Percentiles rank a stretch among this genome's conserved stretches.
These are phyloP conservation scores for Nematopogon swammerdamellus DNA, from an alignment of 2,888 invertebrate species.

Conservation along the genomic window DNA sequence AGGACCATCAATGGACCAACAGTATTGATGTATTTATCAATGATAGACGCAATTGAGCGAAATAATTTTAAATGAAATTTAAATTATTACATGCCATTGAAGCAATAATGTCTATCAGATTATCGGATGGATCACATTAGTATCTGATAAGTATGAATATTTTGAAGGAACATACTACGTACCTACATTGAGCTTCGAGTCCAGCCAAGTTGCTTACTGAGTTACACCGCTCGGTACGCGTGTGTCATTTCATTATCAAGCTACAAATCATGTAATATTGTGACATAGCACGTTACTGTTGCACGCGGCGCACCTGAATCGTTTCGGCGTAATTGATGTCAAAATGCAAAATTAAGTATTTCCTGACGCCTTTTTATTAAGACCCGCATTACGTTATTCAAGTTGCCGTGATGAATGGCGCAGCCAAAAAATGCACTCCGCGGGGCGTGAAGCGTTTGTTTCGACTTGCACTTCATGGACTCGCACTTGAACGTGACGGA, in stretches of 20 bases:
- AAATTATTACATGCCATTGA: no score
- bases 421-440: background rate
- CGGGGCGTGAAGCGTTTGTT: background rate
- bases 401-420: constrained; percentile 40
- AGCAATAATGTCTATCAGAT: no score
- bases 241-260: background rate
- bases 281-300: background rate
- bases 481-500: no score
- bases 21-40: no score
- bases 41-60: no score
- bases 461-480: background rate
- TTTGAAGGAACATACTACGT: no score
- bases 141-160: no score
- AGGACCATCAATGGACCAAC: no score
- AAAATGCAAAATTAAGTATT: constrained; percentile 50
- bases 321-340: constrained; percentile 21
- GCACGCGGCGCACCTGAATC: background rate
- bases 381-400: constrained; percentile 43
- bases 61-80: no score
- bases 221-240: background rate
- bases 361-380: constrained; percentile 38
- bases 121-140: no score
- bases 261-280: background rate
- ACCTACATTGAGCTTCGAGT: no score
- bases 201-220: background rate